Base-by-base conservation (phyloP, 2,888 invertebrate genomes). In the Eilema sororculum region DNA sequence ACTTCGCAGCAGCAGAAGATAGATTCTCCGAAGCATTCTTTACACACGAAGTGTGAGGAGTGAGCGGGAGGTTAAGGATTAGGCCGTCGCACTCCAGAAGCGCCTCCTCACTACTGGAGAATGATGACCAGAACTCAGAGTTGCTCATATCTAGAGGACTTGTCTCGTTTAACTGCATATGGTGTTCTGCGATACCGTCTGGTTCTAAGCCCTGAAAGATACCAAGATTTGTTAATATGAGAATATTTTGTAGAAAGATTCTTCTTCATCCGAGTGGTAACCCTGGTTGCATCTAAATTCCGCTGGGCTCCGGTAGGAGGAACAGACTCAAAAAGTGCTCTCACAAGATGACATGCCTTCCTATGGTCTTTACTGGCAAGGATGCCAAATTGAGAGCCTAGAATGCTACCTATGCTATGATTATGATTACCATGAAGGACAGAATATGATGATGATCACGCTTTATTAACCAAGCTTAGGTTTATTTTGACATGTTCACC, bases 101-200 rank as follows among this genome's bases (percentile, higher is more conserved):
- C 0, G 97, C 97, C 85, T 98, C 98, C 85, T 98, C 98, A 61
- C 97, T 97, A 87, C 97, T 97, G 24, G 97, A 97, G 92, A 97
- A 97, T 0, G 97, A 97, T 0, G 97, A 97, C 97, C 97, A 97
- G 91, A 97, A 97, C 88, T 97, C 97, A 0, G 97, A 97, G 91
- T 97, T 97, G 79, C 97, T 97, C 91, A 96, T 96, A 84, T 97
- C 97, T 80, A 97, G 96, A 9, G 96, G 86, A 0, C 96, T 96
- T 0, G 96, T 96, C 84, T 97, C 97, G 89, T 97, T 97, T 16
- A 97, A 90, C 3, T 92, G 93, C 1, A 96, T 96, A 83, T 96
- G 96, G 80, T 96, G 96, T 68, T 96, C 96, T 0, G 97, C 97
- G 82, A 96, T 96, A 4, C 96, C 97, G 80, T 97, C 97, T 13